Conservation (phyloP, 2,113 vertebrate species). For the Cyprinodon variegatus region DNA sequence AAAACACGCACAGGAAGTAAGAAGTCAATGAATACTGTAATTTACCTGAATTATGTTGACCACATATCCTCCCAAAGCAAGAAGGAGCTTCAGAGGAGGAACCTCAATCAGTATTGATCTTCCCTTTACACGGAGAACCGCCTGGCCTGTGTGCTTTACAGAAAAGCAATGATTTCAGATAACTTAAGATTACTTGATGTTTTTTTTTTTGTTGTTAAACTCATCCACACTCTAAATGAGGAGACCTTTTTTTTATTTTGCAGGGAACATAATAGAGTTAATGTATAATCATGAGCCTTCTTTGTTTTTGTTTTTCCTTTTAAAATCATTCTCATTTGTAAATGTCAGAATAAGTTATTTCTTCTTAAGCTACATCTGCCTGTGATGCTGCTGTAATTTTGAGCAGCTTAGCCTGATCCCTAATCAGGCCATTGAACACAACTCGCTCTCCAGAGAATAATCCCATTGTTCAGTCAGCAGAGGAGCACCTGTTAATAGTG, state of each 20-base stretch:
- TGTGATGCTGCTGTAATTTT: slow-evolving; percentile 53
- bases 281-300: neutral
- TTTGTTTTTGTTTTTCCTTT: neutral
- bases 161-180: slow-evolving; percentile 47
- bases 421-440: slow-evolving; percentile 62
- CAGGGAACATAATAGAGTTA: slow-evolving; percentile 4
- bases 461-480: slow-evolving; percentile 80
- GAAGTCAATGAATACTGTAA: slow-evolving; percentile 79
- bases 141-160: slow-evolving; percentile 49
- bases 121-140: slow-evolving; percentile 53
- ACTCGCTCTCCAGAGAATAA: slow-evolving; percentile 61
- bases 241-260: neutral
- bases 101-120: slow-evolving; percentile 75
- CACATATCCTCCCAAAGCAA: slow-evolving; percentile 72
- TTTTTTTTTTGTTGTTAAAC: slow-evolving; percentile 17
- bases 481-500: slow-evolving; percentile 88
- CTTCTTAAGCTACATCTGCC: slow-evolving; percentile 17
- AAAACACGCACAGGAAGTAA: slow-evolving; percentile 83
- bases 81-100: slow-evolving; percentile 67
- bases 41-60: slow-evolving; percentile 83
- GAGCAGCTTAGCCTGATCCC: slow-evolving; percentile 50
- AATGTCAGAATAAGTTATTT: slow-evolving; percentile 29
- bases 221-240: slow-evolving; percentile 4
- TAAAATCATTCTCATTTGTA: slow-evolving; percentile 18
- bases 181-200: slow-evolving; percentile 3